A percentile compares a stretch with the other conserved stretches of the same genome.
These are phyloP conservation scores for Tauraco erythrolophus DNA, from an alignment of 2,113 vertebrate genomes.

Conservation along the genomic window DNA sequence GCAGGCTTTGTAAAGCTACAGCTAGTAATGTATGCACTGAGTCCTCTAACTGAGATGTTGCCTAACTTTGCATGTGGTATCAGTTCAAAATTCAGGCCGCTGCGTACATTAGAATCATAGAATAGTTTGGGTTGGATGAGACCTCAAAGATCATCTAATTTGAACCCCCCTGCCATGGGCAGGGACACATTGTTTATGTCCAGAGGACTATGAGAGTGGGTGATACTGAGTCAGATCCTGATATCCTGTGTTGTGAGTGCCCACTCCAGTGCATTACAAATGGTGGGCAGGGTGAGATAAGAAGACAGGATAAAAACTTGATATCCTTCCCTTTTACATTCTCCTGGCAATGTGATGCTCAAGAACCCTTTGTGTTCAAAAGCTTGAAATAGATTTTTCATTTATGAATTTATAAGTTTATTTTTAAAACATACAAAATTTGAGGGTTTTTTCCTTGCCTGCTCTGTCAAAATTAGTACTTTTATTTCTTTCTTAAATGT, in stretches of 20 bases:
- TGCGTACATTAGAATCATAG: too few relatives aligned
- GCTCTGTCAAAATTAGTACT: neutral
- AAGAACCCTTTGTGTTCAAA: neutral
- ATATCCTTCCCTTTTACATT: neutral
- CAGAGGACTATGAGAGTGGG: neutral
- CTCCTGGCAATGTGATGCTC: neutral
- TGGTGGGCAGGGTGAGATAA: neutral
- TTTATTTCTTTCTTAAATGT: neutral
- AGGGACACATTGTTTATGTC: neutral
- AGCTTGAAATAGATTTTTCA: neutral
- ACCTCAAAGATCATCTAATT: too few relatives aligned
- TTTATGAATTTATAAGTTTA: neutral
- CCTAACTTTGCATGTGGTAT: neutral
- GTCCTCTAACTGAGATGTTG: neutral
- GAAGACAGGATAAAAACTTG: neutral
- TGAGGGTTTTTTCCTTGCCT: neutral
- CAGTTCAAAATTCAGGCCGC: neutral
- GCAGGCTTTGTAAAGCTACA: neutral
- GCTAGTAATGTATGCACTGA: rapidly evolving
- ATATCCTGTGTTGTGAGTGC: neutral
- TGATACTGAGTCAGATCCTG: neutral
- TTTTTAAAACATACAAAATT: neutral
- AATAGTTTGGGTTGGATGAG: too few relatives aligned
- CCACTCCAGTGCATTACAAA: rapidly evolving
- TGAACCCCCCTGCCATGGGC: too few relatives aligned